A percentile compares a stretch with the other conserved stretches of the same genome.
Evolutionary conservation across 1,140 invertebrate species (phyloP).

Genomic region (Drosophila teissieri): DNA sequence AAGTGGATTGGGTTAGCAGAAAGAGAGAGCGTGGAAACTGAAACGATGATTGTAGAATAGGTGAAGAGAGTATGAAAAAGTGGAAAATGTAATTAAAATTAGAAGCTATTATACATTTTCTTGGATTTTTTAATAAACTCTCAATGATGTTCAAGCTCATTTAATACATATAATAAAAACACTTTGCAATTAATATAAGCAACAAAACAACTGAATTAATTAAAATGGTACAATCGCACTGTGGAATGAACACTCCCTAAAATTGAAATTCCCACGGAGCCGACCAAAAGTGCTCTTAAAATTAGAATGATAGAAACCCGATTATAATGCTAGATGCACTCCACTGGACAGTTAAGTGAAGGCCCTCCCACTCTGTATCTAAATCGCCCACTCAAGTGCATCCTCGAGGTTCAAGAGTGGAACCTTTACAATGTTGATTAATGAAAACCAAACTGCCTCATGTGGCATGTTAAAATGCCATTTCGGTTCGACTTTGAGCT

Average conservation of each 20-base stretch:
- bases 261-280: conserved; percentile 15
- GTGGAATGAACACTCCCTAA: not conserved
- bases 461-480: conserved; percentile 64
- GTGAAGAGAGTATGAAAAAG: not conserved
- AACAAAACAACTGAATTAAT: no score
- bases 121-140: conserved; percentile 1
- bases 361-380: conserved; percentile 1
- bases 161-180: not conserved
- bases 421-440: conserved; percentile 79
- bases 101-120: conserved; percentile 8
- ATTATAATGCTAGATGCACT: conserved; percentile 28
- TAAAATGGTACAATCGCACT: not conserved
- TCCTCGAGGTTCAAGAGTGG: conserved; percentile 17
- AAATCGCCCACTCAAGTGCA: conserved; percentile 51
- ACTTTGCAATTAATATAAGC: not conserved
- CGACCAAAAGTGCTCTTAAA: conserved; percentile 13
- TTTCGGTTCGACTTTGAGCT: conserved; percentile 57
- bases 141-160: not conserved
- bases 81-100: conserved; percentile 36
- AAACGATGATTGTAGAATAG: conserved; percentile 43
- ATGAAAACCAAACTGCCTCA: conserved; percentile 58
- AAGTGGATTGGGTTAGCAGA: conserved; percentile 36
- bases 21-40: conserved; percentile 52
- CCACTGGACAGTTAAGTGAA: conserved; percentile 26
- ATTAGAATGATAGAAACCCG: conserved; percentile 17